Percentiles rank a stretch among this genome's conserved stretches.
These are phyloP conservation scores for Mycalesis mineus DNA, from an alignment of 2,888 invertebrate species.

Conservation along the genomic window DNA sequence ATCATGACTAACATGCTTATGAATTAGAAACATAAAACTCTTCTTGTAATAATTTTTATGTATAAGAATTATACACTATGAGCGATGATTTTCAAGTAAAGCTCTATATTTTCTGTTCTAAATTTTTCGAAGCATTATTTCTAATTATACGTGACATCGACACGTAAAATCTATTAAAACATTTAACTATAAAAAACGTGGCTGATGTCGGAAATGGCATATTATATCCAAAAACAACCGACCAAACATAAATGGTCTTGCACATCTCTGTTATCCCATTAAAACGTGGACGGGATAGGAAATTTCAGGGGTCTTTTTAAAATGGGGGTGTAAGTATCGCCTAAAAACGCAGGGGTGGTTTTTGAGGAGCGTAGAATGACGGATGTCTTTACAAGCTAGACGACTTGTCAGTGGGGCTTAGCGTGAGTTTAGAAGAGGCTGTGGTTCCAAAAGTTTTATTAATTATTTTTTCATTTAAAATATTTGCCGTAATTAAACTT, in stretches of 20 bases:
- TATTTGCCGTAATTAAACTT: too few species aligned
- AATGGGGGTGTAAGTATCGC: conserved; percentile 47
- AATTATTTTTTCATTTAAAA: not conserved
- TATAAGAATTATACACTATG: too few species aligned
- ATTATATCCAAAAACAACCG: conserved; percentile 51
- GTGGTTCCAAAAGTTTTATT: conserved; percentile 45
- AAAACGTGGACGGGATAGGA: not conserved
- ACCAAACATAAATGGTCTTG: conserved; percentile 32
- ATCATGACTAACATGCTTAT: too few species aligned
- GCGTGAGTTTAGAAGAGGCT: conserved; percentile 11
- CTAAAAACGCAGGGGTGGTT: conserved; percentile 52
- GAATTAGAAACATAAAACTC: too few species aligned
- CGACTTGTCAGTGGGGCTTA: conserved; percentile 58
- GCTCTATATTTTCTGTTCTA: too few species aligned
- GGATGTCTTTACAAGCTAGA: conserved; percentile 73
- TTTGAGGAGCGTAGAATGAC: conserved; percentile 62
- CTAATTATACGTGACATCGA: not conserved
- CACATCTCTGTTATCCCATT: not conserved
- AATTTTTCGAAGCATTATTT: too few species aligned
- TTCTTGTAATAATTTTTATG: too few species aligned
- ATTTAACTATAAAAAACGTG: not conserved
- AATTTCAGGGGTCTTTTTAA: conserved; percentile 32
- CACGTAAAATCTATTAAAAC: conserved; percentile 7
- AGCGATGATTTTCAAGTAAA: too few species aligned
- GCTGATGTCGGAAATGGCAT: conserved; percentile 63